Evolutionary conservation across 2,797 vertebrate genomes (phyloP).

Genomic region (Chiroxiphia lanceolata): DNA sequence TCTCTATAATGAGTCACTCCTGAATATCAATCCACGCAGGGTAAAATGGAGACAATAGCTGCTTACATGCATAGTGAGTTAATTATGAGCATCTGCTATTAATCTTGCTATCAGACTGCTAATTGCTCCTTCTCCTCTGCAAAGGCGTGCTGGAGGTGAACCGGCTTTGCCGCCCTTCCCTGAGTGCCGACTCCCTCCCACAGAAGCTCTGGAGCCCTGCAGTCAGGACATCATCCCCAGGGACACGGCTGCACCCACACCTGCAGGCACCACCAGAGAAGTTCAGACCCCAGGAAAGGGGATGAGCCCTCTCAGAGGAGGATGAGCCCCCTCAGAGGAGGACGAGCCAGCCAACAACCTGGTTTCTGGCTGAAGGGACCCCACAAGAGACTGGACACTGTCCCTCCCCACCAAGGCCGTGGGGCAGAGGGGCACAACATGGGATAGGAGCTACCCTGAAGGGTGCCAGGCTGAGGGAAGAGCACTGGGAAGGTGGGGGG

Average conservation of each 20-base stretch:
- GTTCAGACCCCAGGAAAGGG: neutral
- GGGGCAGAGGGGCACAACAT: neutral
- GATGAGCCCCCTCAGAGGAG: neutral
- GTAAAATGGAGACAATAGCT: constrained; percentile 69
- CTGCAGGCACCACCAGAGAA: accelerated
- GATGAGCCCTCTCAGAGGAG: neutral
- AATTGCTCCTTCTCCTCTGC: constrained; percentile 63
- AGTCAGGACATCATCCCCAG: neutral
- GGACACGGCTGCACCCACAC: neutral
- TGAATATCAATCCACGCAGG: constrained; percentile 59
- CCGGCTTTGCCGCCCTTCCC: neutral
- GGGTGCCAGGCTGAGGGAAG: neutral
- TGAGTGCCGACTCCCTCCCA: accelerated
- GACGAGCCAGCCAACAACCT: accelerated
- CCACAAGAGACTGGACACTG: accelerated
- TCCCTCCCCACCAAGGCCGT: accelerated
- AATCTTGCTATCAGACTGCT: constrained; percentile 70
- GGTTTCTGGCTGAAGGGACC: neutral
- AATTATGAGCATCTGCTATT: constrained; percentile 72
- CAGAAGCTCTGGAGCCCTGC: accelerated
- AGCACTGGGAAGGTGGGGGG: neutral
- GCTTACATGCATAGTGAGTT: constrained; percentile 69
- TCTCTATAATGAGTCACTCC: constrained; percentile 67
- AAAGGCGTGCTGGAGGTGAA: constrained; percentile 41
- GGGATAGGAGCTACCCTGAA: accelerated